These are phyloP conservation scores for Parus major DNA, from an alignment of 2,113 vertebrate species.

Conservation along the genomic window DNA sequence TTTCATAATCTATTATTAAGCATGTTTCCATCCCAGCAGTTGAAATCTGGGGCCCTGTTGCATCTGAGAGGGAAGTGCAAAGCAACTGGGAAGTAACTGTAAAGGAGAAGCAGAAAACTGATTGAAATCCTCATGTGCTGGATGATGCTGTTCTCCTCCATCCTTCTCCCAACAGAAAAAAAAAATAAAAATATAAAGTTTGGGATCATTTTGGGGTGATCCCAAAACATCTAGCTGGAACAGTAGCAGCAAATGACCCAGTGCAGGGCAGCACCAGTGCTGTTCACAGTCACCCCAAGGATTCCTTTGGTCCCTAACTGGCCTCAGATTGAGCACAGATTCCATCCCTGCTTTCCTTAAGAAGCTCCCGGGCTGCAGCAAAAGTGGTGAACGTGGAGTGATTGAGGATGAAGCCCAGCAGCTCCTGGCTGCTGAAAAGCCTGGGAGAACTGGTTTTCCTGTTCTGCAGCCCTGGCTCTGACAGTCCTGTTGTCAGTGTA, in stretches of 20 bases:
- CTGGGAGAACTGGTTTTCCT: not conserved
- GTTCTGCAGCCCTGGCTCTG: not conserved
- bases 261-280: not conserved
- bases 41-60: constrained; percentile 33
- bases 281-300: not conserved
- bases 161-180: not conserved
- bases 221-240: not conserved
- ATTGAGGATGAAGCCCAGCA: not conserved
- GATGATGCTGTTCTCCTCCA: not conserved
- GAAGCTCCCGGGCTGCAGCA: not conserved
- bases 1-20: constrained; percentile 52
- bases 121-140: not conserved
- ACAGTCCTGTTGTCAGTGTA: not conserved
- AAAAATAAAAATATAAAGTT: not conserved
- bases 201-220: not conserved
- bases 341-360: fast-evolving
- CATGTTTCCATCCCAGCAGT: constrained; percentile 16
- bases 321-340: not conserved
- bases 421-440: not conserved
- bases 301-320: not conserved
- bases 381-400: fast-evolving
- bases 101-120: not conserved
- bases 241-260: not conserved
- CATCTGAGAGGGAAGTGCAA: constrained; percentile 21
- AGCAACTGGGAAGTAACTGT: not conserved